Base-by-base conservation (phyloP, 1,140 invertebrate species). In the Pogonognathellus flavescens region DNA sequence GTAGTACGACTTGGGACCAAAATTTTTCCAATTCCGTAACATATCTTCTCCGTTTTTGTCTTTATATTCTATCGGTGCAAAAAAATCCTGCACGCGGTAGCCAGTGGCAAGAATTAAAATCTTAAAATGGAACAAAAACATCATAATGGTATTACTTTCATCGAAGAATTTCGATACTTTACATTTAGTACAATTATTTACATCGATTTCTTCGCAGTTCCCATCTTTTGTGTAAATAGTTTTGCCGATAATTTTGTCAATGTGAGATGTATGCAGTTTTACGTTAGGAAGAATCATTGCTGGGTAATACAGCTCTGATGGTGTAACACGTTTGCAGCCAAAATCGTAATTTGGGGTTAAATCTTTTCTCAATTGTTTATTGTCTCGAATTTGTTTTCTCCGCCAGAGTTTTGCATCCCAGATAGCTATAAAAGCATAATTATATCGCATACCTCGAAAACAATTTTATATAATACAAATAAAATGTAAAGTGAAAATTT, bases 341-440 rank as follows among this genome's bases (percentile, higher is more conserved):
- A 86, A 84, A n/a, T 57, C 25, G 50, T 86, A 88, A 11, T 82
- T 86, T 50, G 87, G 85, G 10, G 49, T 84, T 13, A 88, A 16
- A 52, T 84, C 62, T 52, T 82, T 13, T 6, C 11, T 1, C 3
- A 80, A 41, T 10, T 52, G 10, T 4, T 16, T 22, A 52, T 80
- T 52, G 5, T 80, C 22, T 14, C 5, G 8, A 16, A 52, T 20
- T 18, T 76, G 31, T 41, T 3, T 6, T 41, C 6, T 1, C 6
- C 31, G 1, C 31, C 31, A 41, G 1, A 41, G 6, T 41, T 41
- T 41, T 41, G 31, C 1, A 41, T 3, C 31, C 6, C 6, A 6
- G 6, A 6, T 41, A 41, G 31, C 31, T 41, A 41, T 41, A 41
- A 41, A 41, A 41, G 31, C 11, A 55, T 11, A 49, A n/a, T n/a